Base-by-base conservation (phyloP, 53 echinoderm and acorn worm species). In the Henricia sp. region DNA sequence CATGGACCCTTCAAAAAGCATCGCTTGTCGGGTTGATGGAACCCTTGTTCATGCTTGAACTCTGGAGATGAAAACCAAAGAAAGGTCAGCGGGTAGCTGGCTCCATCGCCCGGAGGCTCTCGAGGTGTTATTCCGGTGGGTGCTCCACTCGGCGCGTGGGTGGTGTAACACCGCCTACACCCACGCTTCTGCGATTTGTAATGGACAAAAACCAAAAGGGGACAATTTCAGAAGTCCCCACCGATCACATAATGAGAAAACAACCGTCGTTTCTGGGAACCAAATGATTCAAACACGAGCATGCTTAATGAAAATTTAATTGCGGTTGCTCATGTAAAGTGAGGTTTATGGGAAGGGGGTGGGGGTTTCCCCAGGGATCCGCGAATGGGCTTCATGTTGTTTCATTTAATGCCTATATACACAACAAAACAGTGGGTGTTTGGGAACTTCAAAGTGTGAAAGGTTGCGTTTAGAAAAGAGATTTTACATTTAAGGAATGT, bases 11-110 rank as follows among this genome's bases (percentile, higher is more conserved):
- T n/a, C n/a, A n/a, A n/a, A n/a, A n/a, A n/a, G n/a, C n/a, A n/a
- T n/a, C n/a, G n/a, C n/a, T n/a, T n/a, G n/a, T n/a, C n/a, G n/a
- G n/a, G n/a, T n/a, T n/a, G n/a, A n/a, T n/a, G n/a, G n/a, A 60
- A 30, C 62, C 62, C 62, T 32, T 0, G 29, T 16, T 29, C 17
- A 60, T 14, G 13, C 62, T 34, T 10, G 1, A 11, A 9, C 58
- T 25, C 62, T 32, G 3, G 62, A 32, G 62, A 32, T 60, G 29
- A 32, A 60, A 13, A 29, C 62, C 33, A 60, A n/a, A n/a, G 62
- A 60, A 60, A 60, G 62, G 62, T 60, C 32, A 60, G 30, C 30
- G 32, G 62, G 62, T 60, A 30, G 62, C 27, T 6, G 13, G 14
- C 44, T 44, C 62, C 58, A 9, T n/a, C 13, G 29, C 62, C 10